Evolutionary conservation across 2,888 invertebrate species (phyloP), one percentile per base, ranked within the genome.

Genomic region (Trichogramma evanescens): DNA sequence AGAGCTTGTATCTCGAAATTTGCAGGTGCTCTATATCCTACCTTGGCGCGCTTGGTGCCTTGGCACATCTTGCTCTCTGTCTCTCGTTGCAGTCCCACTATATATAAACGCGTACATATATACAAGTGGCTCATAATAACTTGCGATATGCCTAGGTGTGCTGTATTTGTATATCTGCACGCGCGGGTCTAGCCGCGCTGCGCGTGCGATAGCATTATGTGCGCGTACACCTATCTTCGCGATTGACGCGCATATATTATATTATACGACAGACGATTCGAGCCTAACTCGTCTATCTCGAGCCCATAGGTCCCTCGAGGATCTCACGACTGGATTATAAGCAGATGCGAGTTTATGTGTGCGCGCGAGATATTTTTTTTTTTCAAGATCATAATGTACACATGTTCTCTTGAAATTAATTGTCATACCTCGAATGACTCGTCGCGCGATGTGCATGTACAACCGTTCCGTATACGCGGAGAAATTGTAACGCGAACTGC

Each of bases 1-100:
- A 54, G 50, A 45, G 60, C 49, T 44, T 52, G 61, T 58, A 62
- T 62, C 58, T 56, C 50, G 62, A 52, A 58, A 59, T 62, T 49
- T 53, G 55, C 55, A 56, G 52, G 58, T 55, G 49, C 9, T 26
- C 26, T 3, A 26, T 26, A 26, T 26, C 26, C 26, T 26, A 26
- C 26, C 26, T n/a, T n/a, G 26, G 26, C 26, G 26, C 2, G 26
- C 26, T 26, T 26, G 26, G 26, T 26, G 26, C 26, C 26, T 26
- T 26, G 26, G 26, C 26, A 26, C 26, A 26, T 26, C 26, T 26
- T 26, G 26, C 26, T 26, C 26, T 26, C 26, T 26, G 26, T 26
- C 26, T 26, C 26, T 26, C 26, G 26, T 2, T 26, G 26, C 6
- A 43, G 40, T 7, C 7, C 9, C 7, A 38, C 53, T 51, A 26